Evolutionary conservation across 2,888 invertebrate genomes (phyloP), one percentile per base, ranked within the genome.

Genomic region (Orthonychiurus folsomi): DNA sequence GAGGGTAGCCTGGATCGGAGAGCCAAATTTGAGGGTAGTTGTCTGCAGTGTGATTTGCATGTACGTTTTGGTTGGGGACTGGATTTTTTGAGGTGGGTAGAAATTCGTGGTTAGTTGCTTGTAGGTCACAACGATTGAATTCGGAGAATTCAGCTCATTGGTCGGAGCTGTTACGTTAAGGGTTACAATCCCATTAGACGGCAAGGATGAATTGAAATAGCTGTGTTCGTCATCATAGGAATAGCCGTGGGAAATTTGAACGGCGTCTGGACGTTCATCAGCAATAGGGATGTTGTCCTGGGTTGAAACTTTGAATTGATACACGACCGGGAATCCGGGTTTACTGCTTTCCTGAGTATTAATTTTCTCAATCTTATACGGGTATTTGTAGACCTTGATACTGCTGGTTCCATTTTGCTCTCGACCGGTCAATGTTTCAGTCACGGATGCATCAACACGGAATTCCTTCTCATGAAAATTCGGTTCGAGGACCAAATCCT

Each of bases 351-450:
- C 87, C 0, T 93, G 88, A 24, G 86, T 86, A 72, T 87, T 84
- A 20, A 91, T 84, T 59, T 89, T 80, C 63, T 86, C 83, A 79
- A 92, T 82, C 70, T 84, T 84, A 72, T 89, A 87, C 68, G 85
- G 84, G 74, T 87, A 84, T 59, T 85, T 84, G 77, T 89, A 90
- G 9, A 95, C 78, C 61, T 85, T 81, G 48, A 91, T 80, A 65
- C 86, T 81, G 0, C 84, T 80, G 0, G 88, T 83, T 23, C 85
- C 84, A 75, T 89, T 90, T 75, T 93, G 88, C 71, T 86, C 84
- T 56, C 91, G 83, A n/a, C 88, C 83, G 1, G 95, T 95, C 69
- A 91, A 81, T 61, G 85, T 85, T 79, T 96, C 96, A 76, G 93
- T 93, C 1, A 95, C 86, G 3, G 88, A 85, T 0, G 92, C 94